A percentile compares a stretch with the other conserved stretches of the same genome.
These are phyloP conservation scores for Zosterops lateralis DNA, from an alignment of 2,113 vertebrate species.

Conservation along the genomic window DNA sequence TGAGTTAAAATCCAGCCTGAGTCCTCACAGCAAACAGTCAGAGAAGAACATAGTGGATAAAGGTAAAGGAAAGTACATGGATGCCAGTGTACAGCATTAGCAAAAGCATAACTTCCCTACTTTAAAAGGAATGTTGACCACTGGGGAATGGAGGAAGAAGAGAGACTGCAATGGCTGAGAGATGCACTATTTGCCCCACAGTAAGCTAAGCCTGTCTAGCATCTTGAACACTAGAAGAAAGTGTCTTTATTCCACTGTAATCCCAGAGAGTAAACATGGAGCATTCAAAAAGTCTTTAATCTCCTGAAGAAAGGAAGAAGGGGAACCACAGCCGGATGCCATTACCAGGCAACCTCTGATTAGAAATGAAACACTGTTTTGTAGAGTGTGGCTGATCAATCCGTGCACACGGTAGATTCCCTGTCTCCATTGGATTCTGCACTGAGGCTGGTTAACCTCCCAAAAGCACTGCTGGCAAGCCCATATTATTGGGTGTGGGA, in stretches of 20 bases:
- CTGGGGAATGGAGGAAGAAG: neutral
- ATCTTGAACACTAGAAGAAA: neutral
- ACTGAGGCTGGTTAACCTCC: neutral
- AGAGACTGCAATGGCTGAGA: neutral
- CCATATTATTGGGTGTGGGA: slow-evolving; percentile 31
- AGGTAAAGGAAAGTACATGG: neutral
- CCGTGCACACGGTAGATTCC: neutral
- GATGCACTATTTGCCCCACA: neutral
- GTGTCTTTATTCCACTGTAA: neutral
- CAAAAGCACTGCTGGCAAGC: slow-evolving; percentile 15
- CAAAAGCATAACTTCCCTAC: neutral
- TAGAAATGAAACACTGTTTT: slow-evolving; percentile 2
- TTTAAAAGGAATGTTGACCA: neutral
- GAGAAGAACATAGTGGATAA: neutral
- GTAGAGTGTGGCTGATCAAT: neutral
- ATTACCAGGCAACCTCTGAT: neutral
- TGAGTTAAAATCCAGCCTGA: neutral
- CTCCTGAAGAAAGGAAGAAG: neutral
- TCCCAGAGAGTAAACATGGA: neutral
- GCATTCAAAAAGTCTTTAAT: neutral
- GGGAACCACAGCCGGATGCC: neutral
- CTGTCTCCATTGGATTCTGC: neutral
- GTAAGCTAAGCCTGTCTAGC: neutral
- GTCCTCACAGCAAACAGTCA: neutral
- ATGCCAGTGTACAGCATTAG: neutral